Conservation (phyloP, 2,113 vertebrate genomes). For the Aphelocoma coerulescens region DNA sequence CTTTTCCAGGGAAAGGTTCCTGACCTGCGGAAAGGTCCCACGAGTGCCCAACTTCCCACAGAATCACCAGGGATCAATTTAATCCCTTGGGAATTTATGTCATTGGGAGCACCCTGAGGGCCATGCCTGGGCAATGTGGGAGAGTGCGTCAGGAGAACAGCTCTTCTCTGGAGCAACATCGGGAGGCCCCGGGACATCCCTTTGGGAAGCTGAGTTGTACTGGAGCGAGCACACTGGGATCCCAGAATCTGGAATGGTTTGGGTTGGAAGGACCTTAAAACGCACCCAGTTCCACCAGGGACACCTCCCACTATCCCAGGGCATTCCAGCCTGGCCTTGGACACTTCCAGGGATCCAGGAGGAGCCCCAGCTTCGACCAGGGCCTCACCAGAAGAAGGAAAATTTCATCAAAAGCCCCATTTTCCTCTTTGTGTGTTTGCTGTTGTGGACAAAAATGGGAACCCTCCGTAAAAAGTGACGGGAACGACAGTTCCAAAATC, state of each 20-base stretch:
- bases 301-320: background rate
- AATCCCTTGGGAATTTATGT: background rate
- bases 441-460: background rate
- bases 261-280: background rate
- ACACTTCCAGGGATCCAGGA: background rate
- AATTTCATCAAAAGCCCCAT: background rate
- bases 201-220: background rate
- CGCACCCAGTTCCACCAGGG: background rate
- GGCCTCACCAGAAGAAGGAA: background rate
- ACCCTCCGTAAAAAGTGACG: background rate
- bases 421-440: background rate
- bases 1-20: background rate
- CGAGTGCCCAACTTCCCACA: background rate
- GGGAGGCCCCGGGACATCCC: background rate
- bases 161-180: too few relatives aligned
- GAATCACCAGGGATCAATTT: background rate
- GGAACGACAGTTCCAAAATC: rapidly evolving
- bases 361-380: background rate
- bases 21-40: background rate
- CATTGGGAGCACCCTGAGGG: background rate
- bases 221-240: background rate
- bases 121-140: too few relatives aligned
- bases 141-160: background rate
- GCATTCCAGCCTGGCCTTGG: background rate
- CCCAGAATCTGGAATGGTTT: background rate